Conservation (phyloP, 2,797 vertebrate species). For the Euthynnus affinis region DNA sequence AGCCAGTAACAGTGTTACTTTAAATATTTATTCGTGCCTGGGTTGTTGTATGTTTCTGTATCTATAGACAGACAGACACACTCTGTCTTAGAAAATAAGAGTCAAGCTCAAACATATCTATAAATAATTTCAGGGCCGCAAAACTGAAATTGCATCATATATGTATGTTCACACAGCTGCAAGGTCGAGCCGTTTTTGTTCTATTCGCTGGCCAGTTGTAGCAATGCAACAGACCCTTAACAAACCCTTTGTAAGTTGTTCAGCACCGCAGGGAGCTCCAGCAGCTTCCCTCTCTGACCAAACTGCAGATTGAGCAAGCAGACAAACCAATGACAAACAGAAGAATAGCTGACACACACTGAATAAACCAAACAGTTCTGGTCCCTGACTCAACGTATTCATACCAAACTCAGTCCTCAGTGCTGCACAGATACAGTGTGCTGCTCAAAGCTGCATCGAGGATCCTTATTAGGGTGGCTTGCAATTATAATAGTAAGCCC, state of each 20-base stretch:
- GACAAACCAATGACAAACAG: slow-evolving; percentile 29
- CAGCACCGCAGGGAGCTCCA: slow-evolving; percentile 61
- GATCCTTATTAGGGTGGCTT: not conserved
- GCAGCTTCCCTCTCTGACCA: not conserved
- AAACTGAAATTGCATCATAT: slow-evolving; percentile 57
- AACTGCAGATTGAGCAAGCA: slow-evolving; percentile 43
- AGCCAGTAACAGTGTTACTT: slow-evolving; percentile 36
- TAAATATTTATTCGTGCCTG: slow-evolving; percentile 52
- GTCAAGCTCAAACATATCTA: slow-evolving; percentile 35
- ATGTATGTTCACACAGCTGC: slow-evolving; percentile 16
- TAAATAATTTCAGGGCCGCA: slow-evolving; percentile 51
- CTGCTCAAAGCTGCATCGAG: slow-evolving; percentile 10
- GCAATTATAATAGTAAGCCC: not conserved
- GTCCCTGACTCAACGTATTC: slow-evolving; percentile 16
- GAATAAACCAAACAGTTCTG: slow-evolving; percentile 2
- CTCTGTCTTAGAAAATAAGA: not conserved
- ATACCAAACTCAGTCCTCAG: not conserved
- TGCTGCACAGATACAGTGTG: slow-evolving; percentile 3
- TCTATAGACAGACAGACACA: slow-evolving; percentile 28
- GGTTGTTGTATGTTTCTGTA: slow-evolving; percentile 38
- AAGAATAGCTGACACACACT: slow-evolving; percentile 2
- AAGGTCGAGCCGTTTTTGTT: slow-evolving; percentile 33
- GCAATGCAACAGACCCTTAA: slow-evolving; percentile 2
- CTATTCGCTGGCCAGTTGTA: slow-evolving; percentile 14
- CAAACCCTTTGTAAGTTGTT: slow-evolving; percentile 7